Base-by-base conservation (phyloP, 2,888 invertebrate species). In the Molorchus minor region DNA sequence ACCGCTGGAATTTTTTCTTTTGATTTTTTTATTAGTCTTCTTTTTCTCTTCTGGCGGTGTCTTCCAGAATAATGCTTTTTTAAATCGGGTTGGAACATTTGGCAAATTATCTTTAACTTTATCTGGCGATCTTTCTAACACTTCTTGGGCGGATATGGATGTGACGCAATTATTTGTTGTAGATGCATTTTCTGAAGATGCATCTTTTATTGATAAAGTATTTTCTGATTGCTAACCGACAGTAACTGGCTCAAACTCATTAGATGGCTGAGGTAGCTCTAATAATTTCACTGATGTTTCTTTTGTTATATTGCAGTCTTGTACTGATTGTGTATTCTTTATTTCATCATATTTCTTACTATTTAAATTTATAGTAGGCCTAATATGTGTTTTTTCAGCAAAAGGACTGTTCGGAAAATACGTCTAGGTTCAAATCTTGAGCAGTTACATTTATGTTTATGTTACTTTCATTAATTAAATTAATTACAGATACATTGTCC, bases 1-100 rank as follows among this genome's bases (percentile, higher is more conserved):
- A 44, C 45, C 25, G 45, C 45, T 44, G 45, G 20, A 2, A 44
- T 44, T 44, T 44, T 44, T 44, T 44, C n/a, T n/a, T n/a, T n/a
- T n/a, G n/a, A n/a, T n/a, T n/a, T n/a, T n/a, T n/a, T n/a, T n/a
- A n/a, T n/a, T n/a, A 20, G 20, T 44, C 25, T 10, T 20, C 12
- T 44, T 20, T 44, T 44, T 20, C 45, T 44, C 45, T 20, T 44
- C 45, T 21, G 45, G 19, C 25, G 45, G 21, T 25, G 45, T 20
- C 25, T 44, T 44, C 45, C 19, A 44, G 25, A 44, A 44, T 20
- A 44, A 44, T 4, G 3, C 19, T 7, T 44, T 44, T 44, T 44
- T 44, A 44, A 44, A 44, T 20, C 17, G 45, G 25, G 45, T 44
- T 44, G 45, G 45, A 21, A 44, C 21, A 20, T 20, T 44, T 13